These are phyloP conservation scores for Drosophila ezoana DNA, from an alignment of 2,888 invertebrate genomes.

Conservation along the genomic window DNA sequence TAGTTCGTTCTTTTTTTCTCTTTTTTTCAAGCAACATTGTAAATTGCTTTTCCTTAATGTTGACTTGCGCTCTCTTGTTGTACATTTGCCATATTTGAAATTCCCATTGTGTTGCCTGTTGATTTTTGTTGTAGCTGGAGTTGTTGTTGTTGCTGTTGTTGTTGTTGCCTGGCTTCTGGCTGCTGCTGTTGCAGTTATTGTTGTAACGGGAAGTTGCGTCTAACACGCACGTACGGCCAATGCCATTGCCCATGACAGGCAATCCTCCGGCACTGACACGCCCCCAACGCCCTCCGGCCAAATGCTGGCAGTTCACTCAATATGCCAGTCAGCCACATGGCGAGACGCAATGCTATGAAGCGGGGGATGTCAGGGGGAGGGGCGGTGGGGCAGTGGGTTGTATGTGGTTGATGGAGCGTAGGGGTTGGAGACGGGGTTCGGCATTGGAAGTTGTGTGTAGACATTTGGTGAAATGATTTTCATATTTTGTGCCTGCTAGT, in stretches of 20 bases:
- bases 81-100: conserved; percentile 69
- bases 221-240: conserved; percentile 70
- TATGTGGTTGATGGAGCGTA: too few species aligned
- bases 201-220: conserved; percentile 74
- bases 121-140: conserved; percentile 15
- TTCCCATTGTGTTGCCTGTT: conserved; percentile 68
- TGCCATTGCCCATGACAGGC: conserved; percentile 55
- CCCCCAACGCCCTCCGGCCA: conserved; percentile 11
- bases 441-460: conserved; percentile 23
- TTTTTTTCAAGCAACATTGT: conserved; percentile 15
- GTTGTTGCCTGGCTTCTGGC: conserved; percentile 13
- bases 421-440: too few species aligned
- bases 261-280: conserved; percentile 46
- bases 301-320: conserved; percentile 59
- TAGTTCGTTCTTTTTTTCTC: background rate
- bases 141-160: conserved; percentile 21
- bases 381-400: too few species aligned
- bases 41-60: conserved; percentile 44
- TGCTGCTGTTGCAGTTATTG: conserved; percentile 32
- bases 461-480: conserved; percentile 70
- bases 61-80: conserved; percentile 31
- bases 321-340: conserved; percentile 72
- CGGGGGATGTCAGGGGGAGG: background rate
- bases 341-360: conserved; percentile 25
- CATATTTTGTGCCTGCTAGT: conserved; percentile 65